phyloP scores from a whole-genome alignment of 2,888 invertebrate species.

The Drosophila ezoana region DNA sequence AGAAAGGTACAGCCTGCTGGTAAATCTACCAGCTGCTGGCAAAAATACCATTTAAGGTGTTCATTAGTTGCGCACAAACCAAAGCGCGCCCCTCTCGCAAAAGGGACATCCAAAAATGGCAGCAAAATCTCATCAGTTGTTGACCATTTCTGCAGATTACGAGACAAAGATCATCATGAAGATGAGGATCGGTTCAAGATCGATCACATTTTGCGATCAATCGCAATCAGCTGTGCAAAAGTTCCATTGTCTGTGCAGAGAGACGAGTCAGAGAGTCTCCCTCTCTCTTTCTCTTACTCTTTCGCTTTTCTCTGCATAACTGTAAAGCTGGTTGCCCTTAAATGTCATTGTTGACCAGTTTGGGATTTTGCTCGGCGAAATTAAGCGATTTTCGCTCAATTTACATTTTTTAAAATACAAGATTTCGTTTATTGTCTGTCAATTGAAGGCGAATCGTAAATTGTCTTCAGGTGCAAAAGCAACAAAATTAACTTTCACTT shows the following conservation, averaged over 20 bases:
- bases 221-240: slow-evolving; percentile 24
- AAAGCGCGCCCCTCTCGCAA: slow-evolving; percentile 5
- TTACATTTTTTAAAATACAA: slow-evolving; percentile 65
- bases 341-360: slow-evolving; percentile 44
- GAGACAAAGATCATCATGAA: slow-evolving; percentile 28
- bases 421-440: slow-evolving; percentile 70
- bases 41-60: slow-evolving; percentile 73
- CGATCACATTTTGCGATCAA: slow-evolving; percentile 40
- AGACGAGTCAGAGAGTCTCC: background rate
- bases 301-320: slow-evolving; percentile 51
- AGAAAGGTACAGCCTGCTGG: slow-evolving; percentile 37
- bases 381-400: slow-evolving; percentile 76
- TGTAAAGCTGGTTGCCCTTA: slow-evolving; percentile 45
- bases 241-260: slow-evolving; percentile 15
- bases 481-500: slow-evolving; percentile 65
- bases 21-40: slow-evolving; percentile 49
- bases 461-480: slow-evolving; percentile 56
- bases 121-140: slow-evolving; percentile 81
- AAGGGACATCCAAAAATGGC: slow-evolving; percentile 79
- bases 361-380: slow-evolving; percentile 32
- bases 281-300: background rate
- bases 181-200: slow-evolving; percentile 27
- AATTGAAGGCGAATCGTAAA: slow-evolving; percentile 45
- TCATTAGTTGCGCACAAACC: slow-evolving; percentile 63
- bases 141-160: slow-evolving; percentile 76